Base-by-base conservation (phyloP, 2,797 vertebrate genomes). In the Rhinichthys osculus region DNA sequence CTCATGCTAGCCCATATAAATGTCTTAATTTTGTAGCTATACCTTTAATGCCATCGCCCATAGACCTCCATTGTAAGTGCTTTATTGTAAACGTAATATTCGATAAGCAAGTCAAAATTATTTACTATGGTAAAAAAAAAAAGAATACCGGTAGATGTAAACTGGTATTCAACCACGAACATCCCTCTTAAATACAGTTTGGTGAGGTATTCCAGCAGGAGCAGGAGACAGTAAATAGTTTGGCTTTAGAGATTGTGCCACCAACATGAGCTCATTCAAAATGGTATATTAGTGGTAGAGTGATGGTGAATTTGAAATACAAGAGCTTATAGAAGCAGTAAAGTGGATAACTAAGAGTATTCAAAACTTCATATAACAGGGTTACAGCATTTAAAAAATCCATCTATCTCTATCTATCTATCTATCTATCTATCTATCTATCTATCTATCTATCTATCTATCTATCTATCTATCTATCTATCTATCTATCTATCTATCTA, bases 181-280 rank as follows among this genome's bases (percentile, higher is more conserved):
- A 30, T 30, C n/a, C 8, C 38, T 42, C 16, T 79, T n/a, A 30
- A 64, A 79, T 7, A 59, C 5, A 42, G 57, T 64, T 79, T 30
- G 38, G 14, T 64, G 19, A 44, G 33, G 17, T 38, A 44, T 57
- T 42, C 35, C 70, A 54, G 27, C 30, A 50, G 59, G 5, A 40
- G 27, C 14, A 47, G 38, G 2, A 77, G 14, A 35, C 10, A 62
- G 30, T 14, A 42, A 33, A 16, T 27, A 4, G 0, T 54, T 78
- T 78, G 64, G 72, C 42, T 72, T 77, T 62, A 81, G 50, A 52
- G 83, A 57, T 77, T 64, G 69, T 38, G 47, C 72, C 30, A 70
- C 30, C 23, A 30, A 47, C 40, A 71, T 71, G 52, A 70, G 47
- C 11, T 42, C 59, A 27, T 66, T 33, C 23, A 52, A 52, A 50